These are phyloP conservation scores for Teleogryllus oceanicus DNA, from an alignment of 2,888 invertebrate genomes.

Conservation along the genomic window DNA sequence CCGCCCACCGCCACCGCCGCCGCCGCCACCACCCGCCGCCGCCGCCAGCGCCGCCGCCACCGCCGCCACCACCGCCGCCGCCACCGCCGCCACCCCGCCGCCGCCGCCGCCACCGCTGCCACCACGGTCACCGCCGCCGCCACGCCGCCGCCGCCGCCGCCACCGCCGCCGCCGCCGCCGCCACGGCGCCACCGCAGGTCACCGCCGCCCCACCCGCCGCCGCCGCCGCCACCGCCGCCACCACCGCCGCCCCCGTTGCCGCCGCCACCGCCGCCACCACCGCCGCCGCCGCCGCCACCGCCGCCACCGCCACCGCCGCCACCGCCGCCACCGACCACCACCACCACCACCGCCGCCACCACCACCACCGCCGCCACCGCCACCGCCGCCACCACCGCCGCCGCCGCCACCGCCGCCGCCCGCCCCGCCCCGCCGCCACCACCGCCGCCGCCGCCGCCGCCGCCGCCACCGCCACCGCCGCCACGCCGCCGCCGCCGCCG, in stretches of 20 bases:
- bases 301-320: constrained; percentile 20
- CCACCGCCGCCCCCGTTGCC: neutral
- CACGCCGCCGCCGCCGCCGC: constrained; percentile 33
- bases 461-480: constrained; percentile 36
- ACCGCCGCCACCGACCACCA: constrained; percentile 20
- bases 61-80: constrained; percentile 27
- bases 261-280: constrained; percentile 25
- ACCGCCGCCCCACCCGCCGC: neutral
- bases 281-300: constrained; percentile 35
- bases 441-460: constrained; percentile 27
- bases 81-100: constrained; percentile 24
- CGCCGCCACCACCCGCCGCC: constrained; percentile 26
- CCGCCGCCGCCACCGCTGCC: constrained; percentile 27
- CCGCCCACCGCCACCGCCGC: too few relatives aligned
- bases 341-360: constrained; percentile 30
- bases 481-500: neutral
- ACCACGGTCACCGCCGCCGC: constrained; percentile 4
- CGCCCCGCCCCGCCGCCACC: constrained; percentile 30
- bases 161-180: constrained; percentile 31
- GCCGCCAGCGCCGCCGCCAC: constrained; percentile 34
- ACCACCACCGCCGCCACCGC: constrained; percentile 27
- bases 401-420: neutral
- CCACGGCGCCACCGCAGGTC: neutral
- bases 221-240: constrained; percentile 30
- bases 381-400: constrained; percentile 36